Base-by-base conservation (phyloP, 2,113 vertebrate species). In the Pitta sordida region DNA sequence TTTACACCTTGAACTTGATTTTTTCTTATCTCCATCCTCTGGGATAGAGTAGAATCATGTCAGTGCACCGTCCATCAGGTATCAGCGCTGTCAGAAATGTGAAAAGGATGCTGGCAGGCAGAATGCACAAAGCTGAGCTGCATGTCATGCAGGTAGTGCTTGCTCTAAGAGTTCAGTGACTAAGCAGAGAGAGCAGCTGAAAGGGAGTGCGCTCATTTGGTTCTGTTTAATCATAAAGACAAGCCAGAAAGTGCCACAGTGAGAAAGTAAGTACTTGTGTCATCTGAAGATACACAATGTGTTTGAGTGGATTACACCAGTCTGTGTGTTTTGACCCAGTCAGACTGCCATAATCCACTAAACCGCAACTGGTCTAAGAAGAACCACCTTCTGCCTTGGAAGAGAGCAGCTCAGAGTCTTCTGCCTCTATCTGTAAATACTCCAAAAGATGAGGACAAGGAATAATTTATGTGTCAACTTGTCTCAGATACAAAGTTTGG, bases 1-100 rank as follows among this genome's bases (percentile, higher is more conserved):
- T 52, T 76, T 53, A 44, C 1, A 0, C 19, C 27, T 74, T 75
- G 63, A 48, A 65, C n/a, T 14, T 0, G 0, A 9, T 8, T 1
- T 48, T 70, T 83, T 56, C n/a, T 13, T 26, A 37, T 36, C 36
- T 88, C n/a, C 52, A 16, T 63, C 24, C 67, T 41, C 6, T 27
- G 39, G 48, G 67, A 13, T 8, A 36, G 51, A 62, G 11, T 58
- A 41, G 19, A 49, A 88, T 67, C 13, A 16, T 1, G 27, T 52
- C 53, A 46, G 32, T 3, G 22, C 17, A 24, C 6, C 44, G 21
- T 36, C 41, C 36, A 7, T 51, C 59, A 60, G 22, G 27, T 48
- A 3, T 15, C 34, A 83, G 13, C 0, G 1, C 65, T 88, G 39
- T 46, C 13, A n/a, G 70, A 70, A 36, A 20, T 5, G 9, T 10